Evolutionary conservation across 2,797 vertebrate genomes (phyloP).

Genomic region (Chelon auratus): DNA sequence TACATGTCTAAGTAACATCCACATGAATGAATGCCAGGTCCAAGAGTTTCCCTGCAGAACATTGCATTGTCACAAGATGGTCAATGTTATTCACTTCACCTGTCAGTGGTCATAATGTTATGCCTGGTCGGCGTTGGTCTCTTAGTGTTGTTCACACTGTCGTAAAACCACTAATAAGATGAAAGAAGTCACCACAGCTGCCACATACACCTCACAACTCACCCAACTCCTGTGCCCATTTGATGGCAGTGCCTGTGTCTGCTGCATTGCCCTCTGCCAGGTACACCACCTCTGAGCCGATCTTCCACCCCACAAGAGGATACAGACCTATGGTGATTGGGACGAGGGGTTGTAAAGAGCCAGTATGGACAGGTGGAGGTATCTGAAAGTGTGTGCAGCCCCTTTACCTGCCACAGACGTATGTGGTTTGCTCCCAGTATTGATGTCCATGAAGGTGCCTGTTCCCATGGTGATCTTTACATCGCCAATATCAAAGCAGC

Average conservation of each 20-base stretch:
- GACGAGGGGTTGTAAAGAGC: neutral
- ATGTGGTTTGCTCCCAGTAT: constrained; percentile 90
- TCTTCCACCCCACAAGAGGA: constrained; percentile 97
- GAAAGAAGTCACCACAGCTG: neutral
- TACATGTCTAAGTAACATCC: too few relatives aligned
- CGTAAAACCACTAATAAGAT: neutral
- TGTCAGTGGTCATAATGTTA: too few relatives aligned
- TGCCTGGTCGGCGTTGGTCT: too few relatives aligned
- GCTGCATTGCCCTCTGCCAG: constrained; percentile 93
- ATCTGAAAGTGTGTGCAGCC: neutral
- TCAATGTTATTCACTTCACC: too few relatives aligned
- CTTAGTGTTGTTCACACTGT: neutral
- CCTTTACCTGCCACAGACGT: constrained; percentile 84
- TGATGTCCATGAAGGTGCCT: constrained; percentile 95
- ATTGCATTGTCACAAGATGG: too few relatives aligned
- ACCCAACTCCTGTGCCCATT: constrained; percentile 94
- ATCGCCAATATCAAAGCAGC: constrained; percentile 93
- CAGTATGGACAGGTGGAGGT: neutral
- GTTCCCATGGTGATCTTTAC: constrained; percentile 98
- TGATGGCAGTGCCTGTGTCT: constrained; percentile 91
- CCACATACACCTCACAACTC: constrained; percentile 62
- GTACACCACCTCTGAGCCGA: constrained; percentile 91
- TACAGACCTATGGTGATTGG: constrained; percentile 87
- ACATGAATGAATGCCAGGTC: too few relatives aligned
- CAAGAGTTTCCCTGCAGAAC: too few relatives aligned